Conservation (phyloP, 2,797 vertebrate genomes). For the Argya squamiceps region DNA sequence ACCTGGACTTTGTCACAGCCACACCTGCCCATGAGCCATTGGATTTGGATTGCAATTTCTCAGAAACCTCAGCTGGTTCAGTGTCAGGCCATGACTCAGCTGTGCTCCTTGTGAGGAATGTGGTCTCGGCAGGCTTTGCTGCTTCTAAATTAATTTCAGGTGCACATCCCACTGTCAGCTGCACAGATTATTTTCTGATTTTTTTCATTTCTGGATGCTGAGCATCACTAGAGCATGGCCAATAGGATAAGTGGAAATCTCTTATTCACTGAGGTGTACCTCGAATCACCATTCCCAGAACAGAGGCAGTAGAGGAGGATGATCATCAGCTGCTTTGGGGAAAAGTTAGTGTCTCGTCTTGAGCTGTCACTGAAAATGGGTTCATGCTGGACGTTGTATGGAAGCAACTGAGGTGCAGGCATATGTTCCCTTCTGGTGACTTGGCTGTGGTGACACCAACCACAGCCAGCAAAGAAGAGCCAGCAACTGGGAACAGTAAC, state of each 20-base stretch:
- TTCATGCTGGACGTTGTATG: conserved; percentile 13
- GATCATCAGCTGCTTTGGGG: not conserved
- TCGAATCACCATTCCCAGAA: not conserved
- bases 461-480: conserved; percentile 46
- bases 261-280: not conserved
- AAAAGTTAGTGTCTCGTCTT: not conserved
- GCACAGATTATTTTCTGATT: not conserved
- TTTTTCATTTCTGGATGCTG: not conserved
- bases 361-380: not conserved
- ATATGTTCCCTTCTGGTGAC: conserved; percentile 57
- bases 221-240: not conserved
- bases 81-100: conserved; percentile 30
- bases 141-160: conserved; percentile 52
- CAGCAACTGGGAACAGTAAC: conserved; percentile 58
- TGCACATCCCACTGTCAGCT: not conserved
- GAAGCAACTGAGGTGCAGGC: conserved; percentile 39
- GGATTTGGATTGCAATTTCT: not conserved
- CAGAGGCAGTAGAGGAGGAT: not conserved
- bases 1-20: not conserved
- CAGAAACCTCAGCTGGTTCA: not conserved
- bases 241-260: conserved; percentile 8
- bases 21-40: not conserved
- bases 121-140: not conserved
- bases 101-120: not conserved
- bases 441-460: conserved; percentile 30